Base-by-base conservation (phyloP, 1,140 invertebrate genomes). In the Drosophila eugracilis region DNA sequence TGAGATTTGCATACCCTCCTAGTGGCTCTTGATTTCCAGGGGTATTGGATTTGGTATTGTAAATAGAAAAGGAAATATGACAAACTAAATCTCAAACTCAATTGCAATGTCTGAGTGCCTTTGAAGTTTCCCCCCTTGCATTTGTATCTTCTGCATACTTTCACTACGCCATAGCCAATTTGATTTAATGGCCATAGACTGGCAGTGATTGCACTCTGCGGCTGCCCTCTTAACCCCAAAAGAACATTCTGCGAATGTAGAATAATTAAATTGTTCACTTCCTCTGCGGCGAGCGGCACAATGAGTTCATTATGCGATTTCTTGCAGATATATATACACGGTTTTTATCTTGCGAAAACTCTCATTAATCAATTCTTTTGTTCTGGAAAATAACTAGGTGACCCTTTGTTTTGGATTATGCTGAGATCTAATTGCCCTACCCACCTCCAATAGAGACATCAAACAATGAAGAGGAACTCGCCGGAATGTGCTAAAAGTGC, bases 351-450 rank as follows among this genome's bases (percentile, higher is more conserved):
- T 77, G 81, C 60, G 81, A 86, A 86, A 70, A 59, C 81, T 86
- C 78, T 32, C 63, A 86, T 86, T 88, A 77, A 77, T 86, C 83
- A 86, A 86, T 86, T 86, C 83, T 78, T 78, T 86, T 86, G 81
- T 86, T 86, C 63, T 88, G 17, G 26, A 34, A 39, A 42, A 49
- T 39, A 86, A 81, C 63, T 86, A 75, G 81, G 83, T 81, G 77
- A 86, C 63, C 74, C 73, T 85, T 80, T 76, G 39, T 66, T 21
- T 57, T 47, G 75, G 71, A 80, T 74, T 71, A 71, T 73, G 49
- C 37, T 62, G 28, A 37, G 22, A 53, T 36, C 65, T 81, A 81
- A 81, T 81, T 84, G 63, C 34, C n/a, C 53, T 34, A 15, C 36
- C 28, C 28, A n/a, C 48, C 9, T 34, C 30, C 32, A 70, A 67